Percentiles rank a stretch among this genome's conserved stretches.
These are phyloP conservation scores for Bos indicus DNA, from an alignment of 2,113 vertebrate genomes.

Conservation along the genomic window DNA sequence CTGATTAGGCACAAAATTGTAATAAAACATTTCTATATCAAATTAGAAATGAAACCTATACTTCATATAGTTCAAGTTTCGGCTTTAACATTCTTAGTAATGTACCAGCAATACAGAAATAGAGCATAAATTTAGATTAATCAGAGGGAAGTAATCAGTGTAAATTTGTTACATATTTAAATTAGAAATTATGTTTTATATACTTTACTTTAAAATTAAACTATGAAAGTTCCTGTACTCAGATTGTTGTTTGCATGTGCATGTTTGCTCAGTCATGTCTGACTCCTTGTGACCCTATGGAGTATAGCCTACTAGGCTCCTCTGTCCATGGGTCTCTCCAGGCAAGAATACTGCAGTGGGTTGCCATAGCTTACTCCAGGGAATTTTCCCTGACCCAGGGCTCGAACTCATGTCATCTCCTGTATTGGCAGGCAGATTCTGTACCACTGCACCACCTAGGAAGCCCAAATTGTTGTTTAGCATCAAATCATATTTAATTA, in stretches of 20 bases:
- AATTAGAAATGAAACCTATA: background rate
- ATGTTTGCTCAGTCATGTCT: background rate
- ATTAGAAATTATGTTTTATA: conserved; percentile 2
- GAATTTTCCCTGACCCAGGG: background rate
- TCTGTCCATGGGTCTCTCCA: background rate
- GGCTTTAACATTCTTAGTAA: background rate
- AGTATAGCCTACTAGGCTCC: background rate
- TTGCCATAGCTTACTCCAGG: background rate
- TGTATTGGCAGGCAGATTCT: background rate
- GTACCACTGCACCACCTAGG: background rate
- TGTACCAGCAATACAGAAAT: background rate
- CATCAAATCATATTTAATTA: conserved; percentile 10
- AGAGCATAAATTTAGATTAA: background rate
- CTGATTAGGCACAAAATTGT: background rate
- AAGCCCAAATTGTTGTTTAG: background rate
- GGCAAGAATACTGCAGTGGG: background rate
- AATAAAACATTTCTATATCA: conserved; percentile 27
- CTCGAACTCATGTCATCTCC: background rate
- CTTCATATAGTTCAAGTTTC: background rate
- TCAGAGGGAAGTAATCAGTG: background rate
- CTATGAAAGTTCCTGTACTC: background rate
- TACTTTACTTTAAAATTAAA: background rate
- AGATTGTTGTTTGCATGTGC: background rate
- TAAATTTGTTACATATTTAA: background rate
- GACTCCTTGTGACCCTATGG: background rate